Conservation (phyloP, 2,113 vertebrate genomes). For the Ascaphus truei region DNA sequence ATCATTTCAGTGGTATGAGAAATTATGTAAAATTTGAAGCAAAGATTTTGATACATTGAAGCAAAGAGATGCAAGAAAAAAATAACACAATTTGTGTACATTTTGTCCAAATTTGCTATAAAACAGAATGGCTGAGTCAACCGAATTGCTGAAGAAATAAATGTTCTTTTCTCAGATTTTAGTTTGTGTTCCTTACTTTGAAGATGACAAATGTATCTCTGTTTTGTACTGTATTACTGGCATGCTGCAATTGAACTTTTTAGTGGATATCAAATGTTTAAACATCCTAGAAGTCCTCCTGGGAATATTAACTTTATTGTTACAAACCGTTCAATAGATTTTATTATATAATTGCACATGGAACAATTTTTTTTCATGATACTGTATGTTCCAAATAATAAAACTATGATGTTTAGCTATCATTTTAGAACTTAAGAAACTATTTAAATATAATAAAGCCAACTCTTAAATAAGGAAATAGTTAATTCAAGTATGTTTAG, state of each 20-base stretch:
- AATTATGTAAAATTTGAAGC: no score
- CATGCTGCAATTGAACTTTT: conserved; percentile 26
- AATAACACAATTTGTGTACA: no score
- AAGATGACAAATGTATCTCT: conserved; percentile 29
- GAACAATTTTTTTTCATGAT: neutral
- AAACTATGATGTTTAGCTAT: neutral
- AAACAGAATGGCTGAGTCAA: conserved; percentile 41
- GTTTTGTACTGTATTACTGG: conserved; percentile 37
- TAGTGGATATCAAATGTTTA: conserved; percentile 7
- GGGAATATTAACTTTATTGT: neutral
- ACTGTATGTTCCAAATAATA: neutral
- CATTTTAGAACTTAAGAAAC: neutral
- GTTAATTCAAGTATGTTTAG: no score
- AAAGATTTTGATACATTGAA: no score
- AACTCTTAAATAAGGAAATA: no score
- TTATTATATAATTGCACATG: neutral
- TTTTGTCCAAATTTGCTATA: no score
- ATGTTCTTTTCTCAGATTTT: conserved; percentile 38
- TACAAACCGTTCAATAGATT: conserved; percentile 14
- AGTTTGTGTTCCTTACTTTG: conserved; percentile 22
- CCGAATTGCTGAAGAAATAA: conserved; percentile 42
- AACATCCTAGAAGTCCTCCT: conserved; percentile 8
- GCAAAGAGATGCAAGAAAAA: no score
- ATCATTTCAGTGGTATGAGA: no score
- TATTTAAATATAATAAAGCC: neutral